phyloP scores from a whole-genome alignment of 2,888 invertebrate genomes.

The Melanargia galathea region DNA sequence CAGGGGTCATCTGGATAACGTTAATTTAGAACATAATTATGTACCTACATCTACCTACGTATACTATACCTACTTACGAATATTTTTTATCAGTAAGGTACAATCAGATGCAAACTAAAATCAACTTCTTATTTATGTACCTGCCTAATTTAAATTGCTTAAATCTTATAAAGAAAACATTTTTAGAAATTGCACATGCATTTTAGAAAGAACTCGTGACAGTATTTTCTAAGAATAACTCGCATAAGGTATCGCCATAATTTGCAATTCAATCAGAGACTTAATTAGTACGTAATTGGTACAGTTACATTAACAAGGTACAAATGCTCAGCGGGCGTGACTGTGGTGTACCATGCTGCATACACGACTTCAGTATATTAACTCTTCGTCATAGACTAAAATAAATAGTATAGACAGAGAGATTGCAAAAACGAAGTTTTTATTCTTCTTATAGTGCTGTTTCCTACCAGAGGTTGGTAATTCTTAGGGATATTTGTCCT shows the following conservation, averaged over 20 bases:
- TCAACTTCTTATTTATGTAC: too few species aligned
- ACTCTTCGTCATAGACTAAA: conserved; percentile 8
- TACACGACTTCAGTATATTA: conserved; percentile 13
- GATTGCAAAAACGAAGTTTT: background rate
- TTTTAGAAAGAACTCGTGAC: background rate
- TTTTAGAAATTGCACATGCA: background rate
- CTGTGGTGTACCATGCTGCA: conserved; percentile 17
- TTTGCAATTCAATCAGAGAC: conserved; percentile 59
- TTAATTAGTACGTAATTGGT: conserved; percentile 53
- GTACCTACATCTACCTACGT: too few species aligned
- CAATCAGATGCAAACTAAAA: too few species aligned
- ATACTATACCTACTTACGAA: too few species aligned
- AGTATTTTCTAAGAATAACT: conserved; percentile 15
- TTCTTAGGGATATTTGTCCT: too few species aligned
- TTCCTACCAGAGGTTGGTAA: too few species aligned
- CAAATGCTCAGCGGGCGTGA: conserved; percentile 32
- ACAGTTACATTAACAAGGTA: conserved; percentile 48
- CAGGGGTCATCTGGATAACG: too few species aligned
- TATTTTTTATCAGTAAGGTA: too few species aligned
- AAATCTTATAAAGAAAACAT: background rate
- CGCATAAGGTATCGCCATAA: conserved; percentile 36
- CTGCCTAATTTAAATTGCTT: conserved; percentile 5
- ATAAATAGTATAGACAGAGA: background rate
- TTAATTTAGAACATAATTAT: too few species aligned
- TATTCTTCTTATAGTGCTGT: too few species aligned